Base-by-base conservation (phyloP, 2,888 invertebrate species). In the Leucoptera coffeella region DNA sequence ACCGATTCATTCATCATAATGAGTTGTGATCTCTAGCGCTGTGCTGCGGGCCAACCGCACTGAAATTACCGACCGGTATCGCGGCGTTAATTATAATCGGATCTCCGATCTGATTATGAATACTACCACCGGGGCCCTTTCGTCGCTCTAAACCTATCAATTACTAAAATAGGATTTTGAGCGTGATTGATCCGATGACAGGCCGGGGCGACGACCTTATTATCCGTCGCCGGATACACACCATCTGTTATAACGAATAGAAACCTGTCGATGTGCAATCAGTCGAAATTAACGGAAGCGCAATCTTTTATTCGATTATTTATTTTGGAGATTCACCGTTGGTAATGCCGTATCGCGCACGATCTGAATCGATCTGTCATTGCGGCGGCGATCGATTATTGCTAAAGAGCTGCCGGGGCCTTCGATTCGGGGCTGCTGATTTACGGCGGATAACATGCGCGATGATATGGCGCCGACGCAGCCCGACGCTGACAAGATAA, bases 1-100 rank as follows among this genome's bases (percentile, higher is more conserved):
- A 44, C 48, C 57, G 53, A 62, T 61, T 64, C 61, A 67, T 67
- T 60, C 55, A 60, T 58, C 50, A 52, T 62, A 64, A 67, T 58
- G 60, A 62, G 46, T 51, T 48, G 47, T 50, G n/a, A n/a, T n/a
- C 50, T 45, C 45, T 37, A 40, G 36, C 44, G 41, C 41, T 39
- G 41, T n/a, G n/a, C n/a, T n/a, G n/a, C n/a, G n/a, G n/a, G n/a
- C n/a, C 17, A 17, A 9, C 17, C 17, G 6, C 17, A 9, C 17
- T 9, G 6, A 6, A 9, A 17, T 17, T 9, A 9, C 17, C 38
- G 31, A 69, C 65, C 61, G 60, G 67, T 67, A 47, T 37, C 35
- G 50, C 53, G 53, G 50, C 53, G 53, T 59, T 60, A 60, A 65
- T 65, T 64, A 62, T 51, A 56, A 60, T 56, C 45, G 43, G 49